These are phyloP conservation scores for Oenanthe melanoleuca DNA, from an alignment of 2,113 vertebrate genomes.

Conservation along the genomic window DNA sequence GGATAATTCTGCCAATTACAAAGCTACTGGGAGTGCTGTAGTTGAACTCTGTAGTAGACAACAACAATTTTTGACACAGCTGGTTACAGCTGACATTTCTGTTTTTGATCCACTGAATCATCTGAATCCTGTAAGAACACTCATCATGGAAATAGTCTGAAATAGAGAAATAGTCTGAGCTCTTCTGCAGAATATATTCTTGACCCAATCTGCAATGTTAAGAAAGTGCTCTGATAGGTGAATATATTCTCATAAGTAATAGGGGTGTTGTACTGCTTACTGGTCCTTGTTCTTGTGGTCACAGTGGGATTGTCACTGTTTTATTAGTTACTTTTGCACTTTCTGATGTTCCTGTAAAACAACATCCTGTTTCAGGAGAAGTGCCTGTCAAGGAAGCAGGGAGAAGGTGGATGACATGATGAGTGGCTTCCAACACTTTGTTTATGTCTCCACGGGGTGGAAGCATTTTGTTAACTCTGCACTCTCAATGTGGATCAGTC, in stretches of 20 bases:
- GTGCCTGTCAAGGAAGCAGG: constrained; percentile 21
- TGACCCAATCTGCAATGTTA: constrained; percentile 50
- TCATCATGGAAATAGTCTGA: constrained; percentile 54
- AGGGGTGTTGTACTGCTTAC: neutral
- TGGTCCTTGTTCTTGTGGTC: constrained; percentile 31
- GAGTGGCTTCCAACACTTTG: constrained; percentile 56
- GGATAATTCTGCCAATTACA: constrained; percentile 17
- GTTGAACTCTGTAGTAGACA: constrained; percentile 1
- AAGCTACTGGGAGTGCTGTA: neutral
- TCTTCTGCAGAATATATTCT: constrained; percentile 39
- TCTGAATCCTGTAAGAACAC: constrained; percentile 53
- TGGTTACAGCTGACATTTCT: constrained; percentile 30
- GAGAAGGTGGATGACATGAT: constrained; percentile 29
- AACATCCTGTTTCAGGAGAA: constrained; percentile 41
- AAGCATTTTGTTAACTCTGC: constrained; percentile 62
- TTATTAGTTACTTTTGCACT: constrained; percentile 62
- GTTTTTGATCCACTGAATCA: constrained; percentile 51
- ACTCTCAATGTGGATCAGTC: constrained; percentile 45
- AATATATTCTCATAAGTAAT: constrained; percentile 48
- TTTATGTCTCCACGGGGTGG: constrained; percentile 24
- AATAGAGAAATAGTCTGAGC: constrained; percentile 29
- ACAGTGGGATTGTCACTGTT: constrained; percentile 37
- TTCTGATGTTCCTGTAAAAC: constrained; percentile 47
- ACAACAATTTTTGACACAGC: constrained; percentile 39
- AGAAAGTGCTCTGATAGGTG: constrained; percentile 39